These are phyloP conservation scores for Alouatta palliata DNA, from an alignment of 2,113 vertebrate genomes.

Conservation along the genomic window DNA sequence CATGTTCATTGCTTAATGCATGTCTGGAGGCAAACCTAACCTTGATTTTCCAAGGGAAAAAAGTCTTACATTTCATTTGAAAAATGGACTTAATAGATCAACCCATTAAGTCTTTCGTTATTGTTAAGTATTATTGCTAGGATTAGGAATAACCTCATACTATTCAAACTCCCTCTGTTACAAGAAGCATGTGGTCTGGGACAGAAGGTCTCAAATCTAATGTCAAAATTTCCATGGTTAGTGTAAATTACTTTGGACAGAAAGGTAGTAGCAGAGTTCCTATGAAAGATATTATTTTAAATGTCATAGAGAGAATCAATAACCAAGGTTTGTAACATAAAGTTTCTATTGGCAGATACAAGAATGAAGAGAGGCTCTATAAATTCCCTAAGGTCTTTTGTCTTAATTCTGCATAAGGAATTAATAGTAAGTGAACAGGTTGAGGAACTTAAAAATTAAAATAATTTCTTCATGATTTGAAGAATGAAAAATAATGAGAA, in stretches of 20 bases:
- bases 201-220: slow-evolving; percentile 60
- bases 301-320: slow-evolving; percentile 60
- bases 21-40: neutral
- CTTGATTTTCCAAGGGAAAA: slow-evolving; percentile 53
- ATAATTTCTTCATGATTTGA: slow-evolving; percentile 51
- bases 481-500: slow-evolving; percentile 58
- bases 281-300: slow-evolving; percentile 65
- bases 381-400: slow-evolving; percentile 49
- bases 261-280: slow-evolving; percentile 55
- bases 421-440: slow-evolving; percentile 47
- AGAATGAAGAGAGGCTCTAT: slow-evolving; percentile 32
- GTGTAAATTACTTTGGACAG: slow-evolving; percentile 65
- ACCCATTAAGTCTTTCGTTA: slow-evolving; percentile 36
- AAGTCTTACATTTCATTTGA: slow-evolving; percentile 42
- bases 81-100: slow-evolving; percentile 43
- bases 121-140: slow-evolving; percentile 41
- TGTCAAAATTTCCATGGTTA: slow-evolving; percentile 69
- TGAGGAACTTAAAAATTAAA: slow-evolving; percentile 34
- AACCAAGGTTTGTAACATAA: slow-evolving; percentile 58
- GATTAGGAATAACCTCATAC: slow-evolving; percentile 49
- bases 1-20: slow-evolving; percentile 38
- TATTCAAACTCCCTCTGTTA: neutral
- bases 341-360: slow-evolving; percentile 58
- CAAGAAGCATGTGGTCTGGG: slow-evolving; percentile 59
- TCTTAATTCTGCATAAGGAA: slow-evolving; percentile 35